Evolutionary conservation across 2,113 vertebrate genomes (phyloP).

Genomic region (Leptobrachium ailaonicum): DNA sequence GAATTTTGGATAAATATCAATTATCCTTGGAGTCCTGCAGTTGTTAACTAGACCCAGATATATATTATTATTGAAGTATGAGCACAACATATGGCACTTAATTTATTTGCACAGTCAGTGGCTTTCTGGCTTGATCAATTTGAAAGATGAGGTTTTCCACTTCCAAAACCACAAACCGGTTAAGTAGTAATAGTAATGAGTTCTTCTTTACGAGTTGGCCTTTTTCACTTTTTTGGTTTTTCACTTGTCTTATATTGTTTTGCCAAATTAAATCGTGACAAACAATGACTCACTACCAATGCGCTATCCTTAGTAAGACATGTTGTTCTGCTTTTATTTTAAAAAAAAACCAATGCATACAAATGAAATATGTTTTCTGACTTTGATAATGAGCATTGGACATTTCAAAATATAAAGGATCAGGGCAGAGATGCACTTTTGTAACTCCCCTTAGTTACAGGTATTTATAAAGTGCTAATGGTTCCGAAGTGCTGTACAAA

Average conservation of each 20-base stretch:
- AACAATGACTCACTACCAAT: slow-evolving; percentile 5
- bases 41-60: neutral
- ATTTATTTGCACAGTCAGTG: neutral
- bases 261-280: slow-evolving; percentile 4
- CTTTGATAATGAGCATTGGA: too few species aligned
- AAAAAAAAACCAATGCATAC: too few species aligned
- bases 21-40: neutral
- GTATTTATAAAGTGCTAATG: too few species aligned
- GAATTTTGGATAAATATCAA: neutral
- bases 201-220: neutral
- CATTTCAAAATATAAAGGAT: too few species aligned
- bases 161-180: neutral
- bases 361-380: too few species aligned
- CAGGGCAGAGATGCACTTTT: too few species aligned
- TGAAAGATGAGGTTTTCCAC: neutral
- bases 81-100: slow-evolving; percentile 5
- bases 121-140: neutral
- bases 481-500: too few species aligned
- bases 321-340: too few species aligned
- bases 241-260: neutral
- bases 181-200: neutral
- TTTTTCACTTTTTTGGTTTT: neutral
- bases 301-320: neutral
- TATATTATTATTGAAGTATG: neutral
- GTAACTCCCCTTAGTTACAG: too few species aligned